Percentiles rank a stretch among this genome's conserved stretches.
These are phyloP conservation scores for Etheostoma spectabile DNA, from an alignment of 2,113 vertebrate genomes.

Conservation along the genomic window DNA sequence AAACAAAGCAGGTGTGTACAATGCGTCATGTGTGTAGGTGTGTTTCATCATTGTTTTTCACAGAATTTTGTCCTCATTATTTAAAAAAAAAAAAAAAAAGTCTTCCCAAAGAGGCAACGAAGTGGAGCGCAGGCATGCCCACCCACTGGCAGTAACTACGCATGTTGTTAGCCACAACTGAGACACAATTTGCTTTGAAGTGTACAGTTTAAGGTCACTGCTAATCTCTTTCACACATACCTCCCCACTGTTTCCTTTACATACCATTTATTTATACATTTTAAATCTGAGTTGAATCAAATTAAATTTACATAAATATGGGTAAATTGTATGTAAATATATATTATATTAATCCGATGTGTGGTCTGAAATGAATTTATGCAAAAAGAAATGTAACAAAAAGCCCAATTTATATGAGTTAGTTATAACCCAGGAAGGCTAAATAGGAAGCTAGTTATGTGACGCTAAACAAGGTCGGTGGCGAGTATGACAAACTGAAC, in stretches of 20 bases:
- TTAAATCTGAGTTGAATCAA: not conserved
- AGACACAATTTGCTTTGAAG: conserved; percentile 32
- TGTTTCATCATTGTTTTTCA: not conserved
- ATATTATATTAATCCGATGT: not conserved
- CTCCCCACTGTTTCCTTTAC: conserved; percentile 53
- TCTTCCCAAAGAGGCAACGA: not conserved
- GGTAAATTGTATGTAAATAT: too few species aligned
- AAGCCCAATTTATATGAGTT: not conserved
- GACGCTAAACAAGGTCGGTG: not conserved
- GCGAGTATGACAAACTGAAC: conserved; percentile 25
- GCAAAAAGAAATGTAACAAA: not conserved
- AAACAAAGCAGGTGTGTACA: conserved; percentile 57
- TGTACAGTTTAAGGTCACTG: conserved; percentile 45
- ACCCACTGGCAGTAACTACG: not conserved
- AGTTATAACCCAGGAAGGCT: not conserved
- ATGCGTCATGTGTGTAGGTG: not conserved
- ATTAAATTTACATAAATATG: not conserved
- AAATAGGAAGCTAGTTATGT: not conserved
- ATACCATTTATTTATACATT: not conserved
- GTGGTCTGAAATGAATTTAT: not conserved
- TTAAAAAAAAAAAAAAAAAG: not conserved
- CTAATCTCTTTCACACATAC: not conserved
- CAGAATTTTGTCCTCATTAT: not conserved
- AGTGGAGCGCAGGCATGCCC: not conserved
- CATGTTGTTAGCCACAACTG: conserved; percentile 8